A percentile compares a stretch with the other conserved stretches of the same genome.
Conservation (phyloP, 30 jellyfish, hydroid and myxozoan genomes). For the Clytia hemisphaerica region DNA sequence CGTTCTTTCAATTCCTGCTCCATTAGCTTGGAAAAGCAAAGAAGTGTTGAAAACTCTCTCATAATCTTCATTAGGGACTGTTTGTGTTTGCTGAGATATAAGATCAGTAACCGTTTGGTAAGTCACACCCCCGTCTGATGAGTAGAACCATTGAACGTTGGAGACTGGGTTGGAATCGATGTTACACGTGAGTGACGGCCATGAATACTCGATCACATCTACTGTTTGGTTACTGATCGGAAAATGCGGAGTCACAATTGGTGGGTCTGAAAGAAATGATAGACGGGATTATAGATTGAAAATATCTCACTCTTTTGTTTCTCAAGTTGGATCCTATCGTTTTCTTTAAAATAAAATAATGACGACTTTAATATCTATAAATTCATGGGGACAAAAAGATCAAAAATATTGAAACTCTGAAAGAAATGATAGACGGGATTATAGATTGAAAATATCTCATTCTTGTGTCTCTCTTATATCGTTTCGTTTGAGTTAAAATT, state of each 20-base stretch:
- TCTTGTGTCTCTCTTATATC: too few species aligned
- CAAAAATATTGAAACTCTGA: too few species aligned
- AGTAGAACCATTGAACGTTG: neutral
- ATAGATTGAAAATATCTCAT: too few species aligned
- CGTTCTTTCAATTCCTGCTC: neutral
- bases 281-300: neutral
- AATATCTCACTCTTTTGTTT: too few species aligned
- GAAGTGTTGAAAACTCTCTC: neutral
- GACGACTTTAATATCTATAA: too few species aligned
- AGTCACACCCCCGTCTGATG: slow-evolving; percentile 5
- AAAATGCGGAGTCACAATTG: slow-evolving; percentile 1
- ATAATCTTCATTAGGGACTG: neutral
- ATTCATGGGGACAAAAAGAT: too few species aligned
- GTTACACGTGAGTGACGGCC: neutral
- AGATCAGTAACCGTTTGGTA: neutral
- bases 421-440: too few species aligned
- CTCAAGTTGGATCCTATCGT: too few species aligned
- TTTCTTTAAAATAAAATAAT: too few species aligned
- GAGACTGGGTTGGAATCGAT: slow-evolving; percentile 20
- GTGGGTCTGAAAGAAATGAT: slow-evolving; percentile 2
- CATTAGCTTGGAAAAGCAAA: neutral
- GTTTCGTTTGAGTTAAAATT: too few species aligned
- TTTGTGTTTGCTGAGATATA: neutral
- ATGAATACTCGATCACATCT: neutral
- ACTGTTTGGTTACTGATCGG: neutral